Evolutionary conservation across 1,140 invertebrate genomes (phyloP).

Genomic region (Drosophila subobscura): DNA sequence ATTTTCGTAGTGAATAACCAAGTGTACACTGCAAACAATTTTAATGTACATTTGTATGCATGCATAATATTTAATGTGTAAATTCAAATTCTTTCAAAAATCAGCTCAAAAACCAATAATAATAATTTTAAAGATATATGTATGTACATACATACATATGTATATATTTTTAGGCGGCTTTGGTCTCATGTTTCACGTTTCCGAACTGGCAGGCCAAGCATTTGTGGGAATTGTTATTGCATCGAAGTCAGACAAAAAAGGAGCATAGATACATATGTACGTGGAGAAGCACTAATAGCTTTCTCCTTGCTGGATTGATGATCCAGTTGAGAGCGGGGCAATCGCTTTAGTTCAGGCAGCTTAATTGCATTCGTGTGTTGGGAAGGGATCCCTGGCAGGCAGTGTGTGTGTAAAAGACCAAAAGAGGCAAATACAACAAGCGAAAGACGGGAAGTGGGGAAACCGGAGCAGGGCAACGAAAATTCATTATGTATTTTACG

Average conservation of each 20-base stretch:
- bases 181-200: too few relatives aligned
- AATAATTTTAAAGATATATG: too few relatives aligned
- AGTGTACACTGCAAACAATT: too few relatives aligned
- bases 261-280: neutral
- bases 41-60: too few relatives aligned
- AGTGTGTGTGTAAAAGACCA: constrained; percentile 4
- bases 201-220: too few relatives aligned
- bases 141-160: too few relatives aligned
- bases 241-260: neutral
- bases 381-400: too few relatives aligned
- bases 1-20: too few relatives aligned
- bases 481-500: constrained; percentile 66
- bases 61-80: too few relatives aligned
- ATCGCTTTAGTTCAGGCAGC: constrained; percentile 34
- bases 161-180: too few relatives aligned
- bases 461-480: neutral
- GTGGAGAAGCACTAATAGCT: neutral
- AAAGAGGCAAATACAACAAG: constrained; percentile 50
- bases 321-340: constrained; percentile 11
- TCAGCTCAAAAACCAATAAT: too few relatives aligned
- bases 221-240: neutral
- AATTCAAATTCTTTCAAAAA: too few relatives aligned
- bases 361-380: constrained; percentile 57
- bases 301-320: constrained; percentile 7
- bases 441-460: constrained; percentile 3